Evolutionary conservation across 1,140 invertebrate species (phyloP).

Genomic region (Meloidogyne hapla): DNA sequence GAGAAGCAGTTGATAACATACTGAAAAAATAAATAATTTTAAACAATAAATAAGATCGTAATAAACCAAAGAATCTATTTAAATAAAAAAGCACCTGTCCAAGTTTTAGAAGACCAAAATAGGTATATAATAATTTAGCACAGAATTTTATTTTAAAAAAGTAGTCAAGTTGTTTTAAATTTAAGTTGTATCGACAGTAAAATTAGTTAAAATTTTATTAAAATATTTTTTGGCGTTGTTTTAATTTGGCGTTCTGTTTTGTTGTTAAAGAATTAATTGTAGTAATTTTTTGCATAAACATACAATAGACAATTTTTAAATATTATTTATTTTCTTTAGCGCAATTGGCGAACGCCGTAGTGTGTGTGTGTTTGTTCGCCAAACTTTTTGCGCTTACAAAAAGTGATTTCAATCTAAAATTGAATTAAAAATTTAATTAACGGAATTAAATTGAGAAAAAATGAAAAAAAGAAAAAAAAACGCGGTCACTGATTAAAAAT

Average conservation of each 20-base stretch:
- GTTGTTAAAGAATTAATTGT: not conserved
- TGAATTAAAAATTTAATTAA: not conserved
- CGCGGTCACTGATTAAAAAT: too few species aligned
- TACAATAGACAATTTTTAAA: too few species aligned
- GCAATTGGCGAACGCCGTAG: not conserved
- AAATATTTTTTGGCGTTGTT: not conserved
- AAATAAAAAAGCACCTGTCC: too few species aligned
- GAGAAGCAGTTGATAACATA: not conserved
- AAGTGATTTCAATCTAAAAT: not conserved
- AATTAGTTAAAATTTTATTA: not conserved
- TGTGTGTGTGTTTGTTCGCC: not conserved
- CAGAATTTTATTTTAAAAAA: not conserved
- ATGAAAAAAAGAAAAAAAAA: not conserved
- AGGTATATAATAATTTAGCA: too few species aligned
- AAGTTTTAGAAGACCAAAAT: too few species aligned
- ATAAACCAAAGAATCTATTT: too few species aligned
- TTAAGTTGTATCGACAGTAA: not conserved
- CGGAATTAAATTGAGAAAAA: not conserved
- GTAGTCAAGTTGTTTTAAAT: not conserved
- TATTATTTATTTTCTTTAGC: not conserved
- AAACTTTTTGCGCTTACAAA: conserved; percentile 3
- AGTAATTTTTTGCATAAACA: not conserved
- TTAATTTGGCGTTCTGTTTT: not conserved
- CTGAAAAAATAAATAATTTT: not conserved
- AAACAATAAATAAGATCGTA: too few species aligned